Percentiles rank a stretch among this genome's conserved stretches.
Evolutionary conservation across 2,797 vertebrate genomes (phyloP).

Genomic region (Siniperca obscura): DNA sequence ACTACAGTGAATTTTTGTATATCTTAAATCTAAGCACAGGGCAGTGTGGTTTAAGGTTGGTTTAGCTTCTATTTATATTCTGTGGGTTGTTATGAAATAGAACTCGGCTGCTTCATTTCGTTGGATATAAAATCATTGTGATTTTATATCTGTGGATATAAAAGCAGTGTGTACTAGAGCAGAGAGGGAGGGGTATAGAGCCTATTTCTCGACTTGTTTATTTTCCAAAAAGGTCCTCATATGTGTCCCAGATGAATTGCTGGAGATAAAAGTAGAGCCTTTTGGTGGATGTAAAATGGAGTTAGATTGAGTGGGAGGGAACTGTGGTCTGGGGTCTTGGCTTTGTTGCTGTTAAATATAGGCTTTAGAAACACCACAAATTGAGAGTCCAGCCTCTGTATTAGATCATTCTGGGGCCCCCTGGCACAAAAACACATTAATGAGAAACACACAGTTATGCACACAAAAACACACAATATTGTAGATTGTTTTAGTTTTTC

Average conservation of each 20-base stretch:
- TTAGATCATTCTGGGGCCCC: constrained; percentile 70
- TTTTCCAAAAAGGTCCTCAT: constrained; percentile 71
- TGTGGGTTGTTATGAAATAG: constrained; percentile 36
- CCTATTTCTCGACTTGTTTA: constrained; percentile 63
- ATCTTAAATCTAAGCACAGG: constrained; percentile 12
- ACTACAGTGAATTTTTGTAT: constrained; percentile 8
- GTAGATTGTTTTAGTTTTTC: constrained; percentile 33
- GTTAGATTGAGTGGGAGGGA: constrained; percentile 76
- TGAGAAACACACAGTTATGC: constrained; percentile 60
- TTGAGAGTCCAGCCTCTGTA: constrained; percentile 68
- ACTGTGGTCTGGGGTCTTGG: constrained; percentile 76
- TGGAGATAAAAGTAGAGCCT: constrained; percentile 71
- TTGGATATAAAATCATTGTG: constrained; percentile 23
- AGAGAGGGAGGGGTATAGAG: constrained; percentile 19
- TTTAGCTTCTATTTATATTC: constrained; percentile 45
- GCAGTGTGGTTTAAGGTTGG: constrained; percentile 7
- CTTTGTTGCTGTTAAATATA: constrained; percentile 83
- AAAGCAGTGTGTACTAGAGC: constrained; percentile 42
- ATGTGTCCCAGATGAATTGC: constrained; percentile 77
- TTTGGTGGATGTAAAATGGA: constrained; percentile 71
- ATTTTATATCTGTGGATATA: constrained; percentile 61
- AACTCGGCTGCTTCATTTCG: constrained; percentile 42
- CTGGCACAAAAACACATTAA: constrained; percentile 63
- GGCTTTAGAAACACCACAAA: constrained; percentile 80
- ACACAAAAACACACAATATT: constrained; percentile 6